Evolutionary conservation across 2,888 invertebrate species (phyloP).

Genomic region (Drosophila dives): DNA sequence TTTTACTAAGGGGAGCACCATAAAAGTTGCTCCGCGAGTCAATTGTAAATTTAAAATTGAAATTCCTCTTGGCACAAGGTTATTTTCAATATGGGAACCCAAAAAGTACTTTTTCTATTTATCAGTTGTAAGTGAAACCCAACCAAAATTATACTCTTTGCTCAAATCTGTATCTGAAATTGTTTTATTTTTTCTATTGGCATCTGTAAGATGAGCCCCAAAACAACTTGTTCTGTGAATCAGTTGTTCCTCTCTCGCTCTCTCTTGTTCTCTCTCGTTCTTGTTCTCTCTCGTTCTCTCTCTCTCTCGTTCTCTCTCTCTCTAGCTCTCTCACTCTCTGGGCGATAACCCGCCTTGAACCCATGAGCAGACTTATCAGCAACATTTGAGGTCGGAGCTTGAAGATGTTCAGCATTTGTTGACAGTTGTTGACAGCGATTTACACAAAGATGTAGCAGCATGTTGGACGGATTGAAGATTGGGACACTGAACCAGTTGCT

Average conservation of each 20-base stretch:
- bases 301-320: background rate
- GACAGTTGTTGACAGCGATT: constrained; percentile 39
- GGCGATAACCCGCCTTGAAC: constrained; percentile 64
- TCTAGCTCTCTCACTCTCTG: background rate
- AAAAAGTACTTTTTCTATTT: background rate
- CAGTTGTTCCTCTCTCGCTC: background rate
- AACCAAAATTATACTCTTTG: background rate
- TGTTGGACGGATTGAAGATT: constrained; percentile 39
- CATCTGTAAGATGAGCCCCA: background rate
- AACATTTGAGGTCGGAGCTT: background rate
- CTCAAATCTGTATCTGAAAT: constrained; percentile 2
- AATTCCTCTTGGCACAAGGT: background rate
- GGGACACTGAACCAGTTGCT: constrained; percentile 13
- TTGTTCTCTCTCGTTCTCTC: background rate
- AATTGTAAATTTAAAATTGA: background rate
- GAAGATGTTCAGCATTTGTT: background rate
- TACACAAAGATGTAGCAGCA: constrained; percentile 55
- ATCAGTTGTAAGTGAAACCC: background rate
- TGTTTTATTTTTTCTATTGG: background rate
- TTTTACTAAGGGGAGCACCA: background rate
- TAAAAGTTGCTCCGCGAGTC: background rate
- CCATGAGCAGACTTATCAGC: constrained; percentile 47
- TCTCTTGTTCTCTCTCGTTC: background rate
- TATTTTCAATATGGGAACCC: background rate
- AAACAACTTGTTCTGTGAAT: background rate